Base-by-base conservation (phyloP, 2,888 invertebrate genomes). In the Hylaea fasciaria region DNA sequence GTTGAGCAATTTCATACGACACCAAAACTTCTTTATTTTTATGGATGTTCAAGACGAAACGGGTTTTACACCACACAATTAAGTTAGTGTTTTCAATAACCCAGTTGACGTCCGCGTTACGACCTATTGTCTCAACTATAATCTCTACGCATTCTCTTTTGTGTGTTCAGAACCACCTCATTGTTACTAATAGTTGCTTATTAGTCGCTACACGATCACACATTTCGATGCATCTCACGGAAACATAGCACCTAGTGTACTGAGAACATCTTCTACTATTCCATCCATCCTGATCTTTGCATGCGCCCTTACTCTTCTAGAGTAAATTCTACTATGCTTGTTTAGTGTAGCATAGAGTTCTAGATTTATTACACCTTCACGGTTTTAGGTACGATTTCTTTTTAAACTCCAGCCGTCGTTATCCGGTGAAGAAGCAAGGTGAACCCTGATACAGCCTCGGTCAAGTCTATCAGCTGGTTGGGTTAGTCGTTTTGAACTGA, bases 181-280 rank as follows among this genome's bases (percentile, higher is more conserved):
- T 62, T 59, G 59, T 29, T 74, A 67, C 68, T 65, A 32, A 68
- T 79, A 82, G 78, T 76, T 76, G 85, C 85, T 86, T 85, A 65
- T 72, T 87, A 87, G 85, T 71, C 77, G 85, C 86, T 77, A 85
- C 80, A 85, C 83, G 82, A 81, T 87, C 86, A 89, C 89, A 89
- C 88, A 86, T 86, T 80, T 84, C 86, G 85, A 81, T 75, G 82
- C 83, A 83, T 85, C 64, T 74, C 67, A 70, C 69, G 13, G 52
- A 46, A n/a, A 50, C 50, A 65, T 70, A 73, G 74, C 79, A 78
- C 80, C n/a, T 73, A 71, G 70, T 64, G 60, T 22, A 56, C 63
- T 64, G 56, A 64, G 63, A 66, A 66, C 44, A 61, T 63, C 61
- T 71, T 51, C 46, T 59, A 66, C 66, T 51, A 61, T 68, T 66